A percentile compares a stretch with the other conserved stretches of the same genome.
Conservation (phyloP, 2,113 vertebrate genomes). For the Copsychus sechellarum region DNA sequence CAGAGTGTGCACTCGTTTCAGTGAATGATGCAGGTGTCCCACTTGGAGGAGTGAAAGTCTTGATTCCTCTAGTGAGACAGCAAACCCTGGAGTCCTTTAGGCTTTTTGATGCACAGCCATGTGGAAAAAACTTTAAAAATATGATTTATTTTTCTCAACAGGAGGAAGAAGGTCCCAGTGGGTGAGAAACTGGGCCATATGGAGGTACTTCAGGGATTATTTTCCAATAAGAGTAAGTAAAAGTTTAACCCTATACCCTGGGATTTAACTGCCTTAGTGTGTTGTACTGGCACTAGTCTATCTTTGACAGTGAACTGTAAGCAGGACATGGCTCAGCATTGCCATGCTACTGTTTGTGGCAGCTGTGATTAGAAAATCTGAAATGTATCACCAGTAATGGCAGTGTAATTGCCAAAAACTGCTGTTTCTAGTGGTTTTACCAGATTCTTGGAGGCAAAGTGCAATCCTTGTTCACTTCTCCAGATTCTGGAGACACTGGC, state of each 20-base stretch:
- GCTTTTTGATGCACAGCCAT: background rate
- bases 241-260: background rate
- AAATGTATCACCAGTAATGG: background rate
- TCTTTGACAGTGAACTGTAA: background rate
- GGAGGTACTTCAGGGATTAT: constrained; percentile 96
- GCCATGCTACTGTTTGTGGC: background rate
- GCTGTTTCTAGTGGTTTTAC: background rate
- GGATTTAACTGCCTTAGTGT: background rate
- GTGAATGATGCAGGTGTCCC: background rate
- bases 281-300: background rate
- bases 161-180: constrained; percentile 93
- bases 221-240: constrained; percentile 91
- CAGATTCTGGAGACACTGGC: background rate
- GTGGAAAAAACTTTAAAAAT: background rate
- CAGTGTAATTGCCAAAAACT: background rate
- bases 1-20: background rate
- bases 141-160: constrained; percentile 20
- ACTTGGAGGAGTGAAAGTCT: background rate
- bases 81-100: background rate
- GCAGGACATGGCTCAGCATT: background rate
- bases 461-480: background rate
- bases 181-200: constrained; percentile 94
- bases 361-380: background rate
- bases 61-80: background rate
- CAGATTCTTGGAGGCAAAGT: background rate